Evolutionary conservation across 2,888 invertebrate species (phyloP), one percentile per base, ranked within the genome.

Genomic region (Drosophila engyochracea): DNA sequence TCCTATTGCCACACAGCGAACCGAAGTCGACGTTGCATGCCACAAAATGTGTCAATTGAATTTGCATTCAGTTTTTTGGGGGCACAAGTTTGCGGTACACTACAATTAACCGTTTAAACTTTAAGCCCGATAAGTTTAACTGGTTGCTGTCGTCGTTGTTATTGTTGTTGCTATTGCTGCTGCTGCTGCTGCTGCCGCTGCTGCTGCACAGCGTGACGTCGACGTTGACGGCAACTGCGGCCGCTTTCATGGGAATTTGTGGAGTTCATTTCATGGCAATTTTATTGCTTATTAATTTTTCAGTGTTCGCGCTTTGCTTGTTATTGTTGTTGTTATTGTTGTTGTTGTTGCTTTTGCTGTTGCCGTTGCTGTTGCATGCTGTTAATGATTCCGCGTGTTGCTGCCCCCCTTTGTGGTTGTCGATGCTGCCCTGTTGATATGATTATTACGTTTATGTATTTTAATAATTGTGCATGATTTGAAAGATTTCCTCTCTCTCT

Each of bases 191-290:
- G 14, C 14, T 60, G 70, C 60, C 14, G 47, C 47, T 7, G 47
- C 47, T 47, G 53, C 63, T 68, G 67, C 80, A 65, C 83, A 80
- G 71, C 80, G 37, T 67, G 80, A 69, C 70, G 61, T 59, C 66
- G 52, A 49, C 67, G 68, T 58, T 47, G 65, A 74, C 80, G 71
- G 47, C 53, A 58, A 74, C 79, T 62, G 82, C 72, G 79, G 78
- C 75, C 80, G 80, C 91, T 91, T 92, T 92, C 92, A 93, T 93
- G 92, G 91, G 92, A 92, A 92, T 92, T 89, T 82, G 84, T 83
- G 70, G 70, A 86, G 92, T 92, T 93, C 92, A 92, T 93, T 92
- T 92, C 92, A 92, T 93, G 93, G 92, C 92, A 92, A 92, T 92
- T 92, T 92, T 92, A 92, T 92, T 92, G 91, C 91, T 92, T 92